phyloP scores from a whole-genome alignment of 2,888 invertebrate species.

The Standfussiana lucernea region DNA sequence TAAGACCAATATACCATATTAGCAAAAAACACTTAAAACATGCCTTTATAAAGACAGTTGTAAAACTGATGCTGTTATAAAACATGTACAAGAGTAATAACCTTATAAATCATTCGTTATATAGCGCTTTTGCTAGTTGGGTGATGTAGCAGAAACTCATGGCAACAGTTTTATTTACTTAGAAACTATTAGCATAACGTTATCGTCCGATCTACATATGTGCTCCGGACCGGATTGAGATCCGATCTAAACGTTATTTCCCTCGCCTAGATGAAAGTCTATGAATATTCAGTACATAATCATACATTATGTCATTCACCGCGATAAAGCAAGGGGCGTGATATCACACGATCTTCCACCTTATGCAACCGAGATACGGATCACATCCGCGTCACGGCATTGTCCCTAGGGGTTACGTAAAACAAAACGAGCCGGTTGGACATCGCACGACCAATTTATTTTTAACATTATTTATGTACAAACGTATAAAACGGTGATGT shows the following conservation, averaged over 20 bases:
- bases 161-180: conserved; percentile 14
- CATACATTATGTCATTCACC: conserved; percentile 67
- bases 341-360: conserved; percentile 61
- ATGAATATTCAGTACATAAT: conserved; percentile 65
- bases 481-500: conserved; percentile 86
- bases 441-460: conserved; percentile 80
- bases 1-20: too few relatives aligned
- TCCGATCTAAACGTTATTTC: conserved; percentile 43
- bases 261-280: conserved; percentile 64
- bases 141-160: background rate
- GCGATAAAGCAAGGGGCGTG: conserved; percentile 44
- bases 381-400: conserved; percentile 66
- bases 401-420: conserved; percentile 77
- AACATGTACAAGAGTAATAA: too few relatives aligned
- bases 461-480: conserved; percentile 86
- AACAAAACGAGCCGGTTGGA: conserved; percentile 77
- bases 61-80: too few relatives aligned
- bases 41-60: too few relatives aligned
- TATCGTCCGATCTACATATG: conserved; percentile 21
- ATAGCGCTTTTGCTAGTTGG: too few relatives aligned
- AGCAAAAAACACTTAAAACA: too few relatives aligned
- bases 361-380: conserved; percentile 66
- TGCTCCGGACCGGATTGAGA: conserved; percentile 20
- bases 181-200: background rate
- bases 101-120: too few relatives aligned